phyloP scores from a whole-genome alignment of 2,113 vertebrate species.

The Chionis minor region DNA sequence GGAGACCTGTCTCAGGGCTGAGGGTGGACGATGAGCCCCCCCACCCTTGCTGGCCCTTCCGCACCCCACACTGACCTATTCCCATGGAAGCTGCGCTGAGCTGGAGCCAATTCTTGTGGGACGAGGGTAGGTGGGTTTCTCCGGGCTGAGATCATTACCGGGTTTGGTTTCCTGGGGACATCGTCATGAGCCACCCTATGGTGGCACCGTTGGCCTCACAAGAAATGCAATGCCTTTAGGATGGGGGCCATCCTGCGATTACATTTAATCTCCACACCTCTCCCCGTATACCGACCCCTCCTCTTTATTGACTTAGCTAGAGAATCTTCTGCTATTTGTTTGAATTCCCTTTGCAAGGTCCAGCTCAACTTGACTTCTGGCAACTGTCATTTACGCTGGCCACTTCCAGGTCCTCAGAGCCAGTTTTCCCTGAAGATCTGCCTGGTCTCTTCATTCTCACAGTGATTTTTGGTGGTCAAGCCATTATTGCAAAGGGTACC shows the following conservation, averaged over 20 bases:
- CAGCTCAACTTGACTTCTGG: not conserved
- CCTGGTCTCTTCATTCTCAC: not conserved
- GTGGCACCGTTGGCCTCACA: not conserved
- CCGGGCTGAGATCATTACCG: not conserved
- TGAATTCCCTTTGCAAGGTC: not conserved
- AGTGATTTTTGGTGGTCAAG: not conserved
- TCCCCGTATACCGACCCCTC: fast-evolving
- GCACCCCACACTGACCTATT: not conserved
- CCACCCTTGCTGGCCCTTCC: not conserved
- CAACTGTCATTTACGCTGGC: not conserved
- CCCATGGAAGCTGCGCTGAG: not conserved
- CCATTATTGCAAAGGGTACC: not conserved
- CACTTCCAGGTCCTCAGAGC: not conserved
- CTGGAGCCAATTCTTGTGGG: not conserved
- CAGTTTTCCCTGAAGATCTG: not conserved
- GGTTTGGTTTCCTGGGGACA: not conserved
- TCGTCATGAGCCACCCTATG: not conserved
- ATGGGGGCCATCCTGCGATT: not conserved
- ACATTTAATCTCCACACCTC: not conserved
- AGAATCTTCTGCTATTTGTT: not conserved
- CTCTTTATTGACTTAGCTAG: not conserved
- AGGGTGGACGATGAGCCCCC: not conserved
- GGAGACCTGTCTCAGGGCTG: not conserved
- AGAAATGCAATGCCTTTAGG: not conserved
- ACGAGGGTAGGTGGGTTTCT: not conserved